Percentiles rank a stretch among this genome's conserved stretches.
Evolutionary conservation across 30 jellyfish, hydroid and myxozoan species (phyloP).

Genomic region (Rhopilema esculentum): DNA sequence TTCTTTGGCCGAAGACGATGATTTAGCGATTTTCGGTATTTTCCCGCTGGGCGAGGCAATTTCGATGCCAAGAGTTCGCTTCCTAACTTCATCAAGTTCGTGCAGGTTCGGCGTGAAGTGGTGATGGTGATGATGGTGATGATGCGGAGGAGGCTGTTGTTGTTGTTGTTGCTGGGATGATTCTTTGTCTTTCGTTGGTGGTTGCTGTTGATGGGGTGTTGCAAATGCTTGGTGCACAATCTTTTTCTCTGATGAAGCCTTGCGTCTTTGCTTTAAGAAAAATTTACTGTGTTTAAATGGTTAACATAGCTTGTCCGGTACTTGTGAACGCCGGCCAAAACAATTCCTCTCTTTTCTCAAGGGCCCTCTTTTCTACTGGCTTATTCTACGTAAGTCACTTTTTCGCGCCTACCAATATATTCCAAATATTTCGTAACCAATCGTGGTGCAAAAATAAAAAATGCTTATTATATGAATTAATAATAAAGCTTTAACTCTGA

Average conservation of each 20-base stretch:
- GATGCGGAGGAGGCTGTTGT: slow-evolving; percentile 49
- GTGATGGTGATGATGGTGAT: slow-evolving; percentile 60
- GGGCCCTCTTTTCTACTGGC: too few species aligned
- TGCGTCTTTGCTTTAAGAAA: slow-evolving; percentile 36
- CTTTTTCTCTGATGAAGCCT: slow-evolving; percentile 44
- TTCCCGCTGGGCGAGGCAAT: slow-evolving; percentile 80
- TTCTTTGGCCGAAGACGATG: slow-evolving; percentile 1
- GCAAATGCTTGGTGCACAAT: slow-evolving; percentile 40
- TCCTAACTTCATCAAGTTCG: slow-evolving; percentile 86
- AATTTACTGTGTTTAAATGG: not conserved
- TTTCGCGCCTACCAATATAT: too few species aligned
- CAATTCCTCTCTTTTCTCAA: too few species aligned
- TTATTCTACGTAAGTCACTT: too few species aligned
- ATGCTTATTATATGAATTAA: too few species aligned
- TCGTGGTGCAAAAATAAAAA: too few species aligned
- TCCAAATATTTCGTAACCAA: too few species aligned
- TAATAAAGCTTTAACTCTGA: too few species aligned
- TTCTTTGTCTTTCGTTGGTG: slow-evolving; percentile 13
- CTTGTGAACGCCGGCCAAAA: too few species aligned
- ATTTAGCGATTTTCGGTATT: slow-evolving; percentile 64
- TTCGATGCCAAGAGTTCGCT: slow-evolving; percentile 80
- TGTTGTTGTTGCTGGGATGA: slow-evolving; percentile 46
- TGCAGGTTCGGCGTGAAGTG: slow-evolving; percentile 74
- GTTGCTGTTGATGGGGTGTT: slow-evolving; percentile 31
- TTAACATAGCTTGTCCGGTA: too few species aligned